Conservation (phyloP, 1,140 invertebrate species). For the Coenobita brevimanus region DNA sequence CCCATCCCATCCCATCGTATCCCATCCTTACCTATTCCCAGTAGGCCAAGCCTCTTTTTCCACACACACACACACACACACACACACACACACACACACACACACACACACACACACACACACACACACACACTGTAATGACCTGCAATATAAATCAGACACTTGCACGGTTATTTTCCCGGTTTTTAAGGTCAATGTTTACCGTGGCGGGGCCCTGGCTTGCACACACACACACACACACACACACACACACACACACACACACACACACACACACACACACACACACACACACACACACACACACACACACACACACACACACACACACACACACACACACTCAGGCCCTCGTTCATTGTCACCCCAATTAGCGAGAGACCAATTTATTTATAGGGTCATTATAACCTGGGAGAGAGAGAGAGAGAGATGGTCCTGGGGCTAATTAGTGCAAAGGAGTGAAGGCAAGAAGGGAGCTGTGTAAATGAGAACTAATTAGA, state of each 20-base stretch:
- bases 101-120: too few species aligned
- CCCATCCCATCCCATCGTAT: too few species aligned
- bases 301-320: too few species aligned
- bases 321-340: too few species aligned
- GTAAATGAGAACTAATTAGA: background rate
- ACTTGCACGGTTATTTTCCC: slow-evolving; percentile 1
- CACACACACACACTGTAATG: slow-evolving; percentile 36
- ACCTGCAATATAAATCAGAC: slow-evolving; percentile 25
- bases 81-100: too few species aligned
- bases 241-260: too few species aligned
- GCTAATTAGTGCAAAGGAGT: background rate
- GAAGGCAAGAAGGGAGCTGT: background rate
- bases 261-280: too few species aligned
- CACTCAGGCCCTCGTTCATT: slow-evolving; percentile 8
- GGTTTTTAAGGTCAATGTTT: slow-evolving; percentile 33
- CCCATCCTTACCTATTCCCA: too few species aligned
- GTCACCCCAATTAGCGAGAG: slow-evolving; percentile 37
- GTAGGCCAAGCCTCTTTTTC: too few species aligned
- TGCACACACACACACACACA: too few species aligned
- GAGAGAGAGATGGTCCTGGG: background rate
- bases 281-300: too few species aligned
- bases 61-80: background rate
- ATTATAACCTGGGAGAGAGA: slow-evolving; percentile 15
- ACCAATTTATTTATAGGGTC: slow-evolving; percentile 20
- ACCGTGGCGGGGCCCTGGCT: background rate